phyloP scores from a whole-genome alignment of 2,888 invertebrate species.

The Bugula neritina region DNA sequence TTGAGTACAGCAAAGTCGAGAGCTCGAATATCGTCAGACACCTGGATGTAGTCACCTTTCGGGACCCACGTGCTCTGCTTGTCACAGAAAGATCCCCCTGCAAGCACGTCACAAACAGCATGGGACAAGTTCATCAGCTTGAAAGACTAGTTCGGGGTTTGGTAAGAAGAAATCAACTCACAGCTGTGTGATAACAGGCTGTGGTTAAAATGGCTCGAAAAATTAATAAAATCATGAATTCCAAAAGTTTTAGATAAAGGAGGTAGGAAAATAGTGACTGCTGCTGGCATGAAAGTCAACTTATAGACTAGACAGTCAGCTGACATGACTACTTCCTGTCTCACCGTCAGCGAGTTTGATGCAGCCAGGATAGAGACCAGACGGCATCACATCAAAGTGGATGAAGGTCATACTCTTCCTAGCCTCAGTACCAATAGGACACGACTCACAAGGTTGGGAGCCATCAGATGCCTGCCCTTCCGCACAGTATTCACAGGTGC shows the following conservation, averaged over 20 bases:
- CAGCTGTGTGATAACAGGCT: too few species aligned
- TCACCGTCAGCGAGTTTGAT: conserved; percentile 32
- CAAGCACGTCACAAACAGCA: neutral
- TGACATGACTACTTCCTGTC: too few species aligned
- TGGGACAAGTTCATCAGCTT: too few species aligned
- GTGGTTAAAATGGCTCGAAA: too few species aligned
- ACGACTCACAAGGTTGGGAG: conserved; percentile 34
- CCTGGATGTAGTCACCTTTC: conserved; percentile 5
- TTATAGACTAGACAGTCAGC: too few species aligned
- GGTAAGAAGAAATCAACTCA: too few species aligned
- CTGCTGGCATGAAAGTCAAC: too few species aligned
- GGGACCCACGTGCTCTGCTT: conserved; percentile 21
- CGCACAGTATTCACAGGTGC: conserved; percentile 56
- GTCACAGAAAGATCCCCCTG: conserved; percentile 14
- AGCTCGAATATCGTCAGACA: neutral
- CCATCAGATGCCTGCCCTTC: conserved; percentile 55
- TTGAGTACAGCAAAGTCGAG: conserved; percentile 8
- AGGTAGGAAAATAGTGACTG: too few species aligned
- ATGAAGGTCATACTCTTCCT: conserved; percentile 56
- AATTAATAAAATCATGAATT: too few species aligned
- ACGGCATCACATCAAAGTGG: conserved; percentile 56
- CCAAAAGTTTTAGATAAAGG: too few species aligned
- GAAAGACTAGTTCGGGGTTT: too few species aligned
- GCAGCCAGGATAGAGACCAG: conserved; percentile 55
- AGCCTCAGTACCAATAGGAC: conserved; percentile 55